A percentile compares a stretch with the other conserved stretches of the same genome.
Evolutionary conservation across 2,888 invertebrate species (phyloP).

Genomic region (Antheraea yamamai): DNA sequence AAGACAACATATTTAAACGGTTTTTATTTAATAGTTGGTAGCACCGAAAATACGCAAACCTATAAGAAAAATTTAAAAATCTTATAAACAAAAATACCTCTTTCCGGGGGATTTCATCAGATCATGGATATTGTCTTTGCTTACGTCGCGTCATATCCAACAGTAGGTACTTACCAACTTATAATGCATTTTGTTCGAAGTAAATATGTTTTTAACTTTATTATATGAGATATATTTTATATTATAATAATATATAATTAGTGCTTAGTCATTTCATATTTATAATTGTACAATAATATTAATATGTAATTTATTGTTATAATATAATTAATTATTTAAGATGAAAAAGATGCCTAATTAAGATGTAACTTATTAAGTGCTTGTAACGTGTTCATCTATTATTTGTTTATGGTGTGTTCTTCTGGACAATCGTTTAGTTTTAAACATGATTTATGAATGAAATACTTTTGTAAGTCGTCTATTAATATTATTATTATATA

Average conservation of each 20-base stretch:
- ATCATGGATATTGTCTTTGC: neutral
- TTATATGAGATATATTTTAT: neutral
- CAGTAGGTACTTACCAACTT: conserved; percentile 1
- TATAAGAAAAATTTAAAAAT: too few relatives aligned
- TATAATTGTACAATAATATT: neutral
- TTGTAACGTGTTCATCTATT: neutral
- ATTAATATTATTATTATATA: neutral
- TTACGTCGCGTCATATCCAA: too few relatives aligned
- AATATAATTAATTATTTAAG: neutral
- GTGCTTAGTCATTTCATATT: neutral
- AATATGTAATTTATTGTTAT: neutral
- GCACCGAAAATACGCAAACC: too few relatives aligned
- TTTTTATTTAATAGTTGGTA: too few relatives aligned
- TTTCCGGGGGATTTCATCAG: neutral
- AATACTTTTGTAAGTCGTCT: too few relatives aligned
- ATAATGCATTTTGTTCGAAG: neutral
- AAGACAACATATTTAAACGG: too few relatives aligned
- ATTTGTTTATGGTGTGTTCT: neutral
- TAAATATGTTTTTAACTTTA: neutral
- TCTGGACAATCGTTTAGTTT: neutral
- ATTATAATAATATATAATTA: neutral
- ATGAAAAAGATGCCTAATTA: too few relatives aligned
- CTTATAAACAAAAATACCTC: neutral
- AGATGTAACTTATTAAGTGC: neutral
- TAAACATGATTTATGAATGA: too few relatives aligned